A percentile compares a stretch with the other conserved stretches of the same genome.
phyloP scores from a whole-genome alignment of 2,888 invertebrate genomes.

The Agrochola lota region DNA sequence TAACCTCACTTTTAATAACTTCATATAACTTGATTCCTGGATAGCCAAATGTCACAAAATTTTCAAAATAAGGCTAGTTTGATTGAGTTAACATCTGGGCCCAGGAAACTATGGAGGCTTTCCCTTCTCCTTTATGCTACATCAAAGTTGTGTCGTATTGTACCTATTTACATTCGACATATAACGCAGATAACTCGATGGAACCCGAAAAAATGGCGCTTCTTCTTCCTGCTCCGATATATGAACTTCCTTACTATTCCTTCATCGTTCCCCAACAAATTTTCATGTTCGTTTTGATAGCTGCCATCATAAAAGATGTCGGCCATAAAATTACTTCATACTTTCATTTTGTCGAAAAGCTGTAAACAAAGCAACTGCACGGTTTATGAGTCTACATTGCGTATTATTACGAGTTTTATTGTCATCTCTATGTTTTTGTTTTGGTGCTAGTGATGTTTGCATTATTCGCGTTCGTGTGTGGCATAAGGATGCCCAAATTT shows the following conservation, averaged over 20 bases:
- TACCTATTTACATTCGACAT: slow-evolving; percentile 26
- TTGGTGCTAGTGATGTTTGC: slow-evolving; percentile 52
- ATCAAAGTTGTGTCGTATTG: too few relatives aligned
- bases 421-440: slow-evolving; percentile 72
- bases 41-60: too few relatives aligned
- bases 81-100: too few relatives aligned
- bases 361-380: slow-evolving; percentile 70
- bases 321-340: slow-evolving; percentile 62
- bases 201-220: slow-evolving; percentile 1
- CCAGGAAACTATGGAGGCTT: too few relatives aligned
- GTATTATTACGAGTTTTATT: slow-evolving; percentile 72
- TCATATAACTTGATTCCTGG: too few relatives aligned
- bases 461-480: slow-evolving; percentile 47
- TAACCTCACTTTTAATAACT: too few relatives aligned
- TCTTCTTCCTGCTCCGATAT: not conserved
- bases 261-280: slow-evolving; percentile 37
- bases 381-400: slow-evolving; percentile 71
- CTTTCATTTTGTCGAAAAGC: slow-evolving; percentile 70
- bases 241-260: slow-evolving; percentile 37
- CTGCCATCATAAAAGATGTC: slow-evolving; percentile 63
- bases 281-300: slow-evolving; percentile 57
- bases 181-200: slow-evolving; percentile 5
- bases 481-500: slow-evolving; percentile 52
- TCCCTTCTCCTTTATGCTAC: too few relatives aligned
- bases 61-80: too few relatives aligned